Evolutionary conservation across 2,113 vertebrate species (phyloP).

Genomic region (Sapajus apella): DNA sequence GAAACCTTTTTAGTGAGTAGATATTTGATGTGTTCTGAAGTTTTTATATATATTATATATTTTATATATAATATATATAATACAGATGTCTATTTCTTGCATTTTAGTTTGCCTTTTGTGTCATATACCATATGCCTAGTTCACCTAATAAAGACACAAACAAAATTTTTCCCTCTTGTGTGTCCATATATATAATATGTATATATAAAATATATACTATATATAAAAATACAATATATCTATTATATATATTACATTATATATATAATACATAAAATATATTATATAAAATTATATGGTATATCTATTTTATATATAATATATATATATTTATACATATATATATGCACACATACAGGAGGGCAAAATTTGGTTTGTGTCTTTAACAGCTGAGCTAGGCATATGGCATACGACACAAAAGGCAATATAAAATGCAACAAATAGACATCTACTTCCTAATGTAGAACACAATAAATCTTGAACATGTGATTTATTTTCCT

Average conservation of each 20-base stretch:
- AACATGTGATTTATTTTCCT: background rate
- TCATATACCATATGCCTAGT: too few species aligned
- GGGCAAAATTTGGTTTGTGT: too few species aligned
- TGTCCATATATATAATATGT: background rate
- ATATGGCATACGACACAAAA: background rate
- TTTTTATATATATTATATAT: background rate
- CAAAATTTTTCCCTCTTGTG: background rate
- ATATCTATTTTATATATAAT: background rate
- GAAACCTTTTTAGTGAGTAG: background rate
- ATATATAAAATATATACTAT: too few species aligned
- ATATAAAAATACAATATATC: too few species aligned
- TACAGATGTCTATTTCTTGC: background rate
- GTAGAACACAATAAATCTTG: background rate
- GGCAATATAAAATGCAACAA: background rate
- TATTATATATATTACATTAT: too few species aligned
- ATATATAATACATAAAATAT: too few species aligned
- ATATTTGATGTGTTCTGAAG: background rate
- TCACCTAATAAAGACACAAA: background rate
- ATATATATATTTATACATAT: too few species aligned
- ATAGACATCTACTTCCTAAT: too few species aligned
- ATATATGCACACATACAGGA: background rate
- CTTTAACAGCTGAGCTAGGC: background rate
- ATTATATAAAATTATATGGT: too few species aligned
- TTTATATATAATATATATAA: too few species aligned
- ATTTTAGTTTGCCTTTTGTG: background rate